phyloP scores from a whole-genome alignment of 2,888 invertebrate genomes.

The Phoronis australis region DNA sequence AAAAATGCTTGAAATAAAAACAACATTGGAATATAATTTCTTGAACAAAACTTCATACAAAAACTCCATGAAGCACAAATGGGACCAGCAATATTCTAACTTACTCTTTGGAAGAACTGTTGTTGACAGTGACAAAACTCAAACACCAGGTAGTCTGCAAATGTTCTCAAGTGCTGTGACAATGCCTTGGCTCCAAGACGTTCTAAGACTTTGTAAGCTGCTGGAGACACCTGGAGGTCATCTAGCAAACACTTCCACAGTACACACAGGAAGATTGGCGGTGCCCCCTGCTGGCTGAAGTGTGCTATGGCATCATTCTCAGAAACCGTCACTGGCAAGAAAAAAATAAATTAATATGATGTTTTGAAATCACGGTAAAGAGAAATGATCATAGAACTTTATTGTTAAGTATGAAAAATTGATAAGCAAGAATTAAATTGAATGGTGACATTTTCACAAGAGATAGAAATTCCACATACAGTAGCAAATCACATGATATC shows the following conservation, averaged over 20 bases:
- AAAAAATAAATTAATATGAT: conserved; percentile 10
- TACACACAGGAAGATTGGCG: conserved; percentile 83
- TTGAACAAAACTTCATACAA: too few species aligned
- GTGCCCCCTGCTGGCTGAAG: conserved; percentile 88
- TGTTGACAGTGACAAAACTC: too few species aligned
- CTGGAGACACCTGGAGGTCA: conserved; percentile 85
- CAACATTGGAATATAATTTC: too few species aligned
- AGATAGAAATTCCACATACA: not conserved
- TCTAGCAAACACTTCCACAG: conserved; percentile 94
- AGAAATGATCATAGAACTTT: too few species aligned
- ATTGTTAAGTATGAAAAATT: too few species aligned
- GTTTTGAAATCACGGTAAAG: not conserved
- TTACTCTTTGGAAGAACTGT: too few species aligned
- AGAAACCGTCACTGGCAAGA: conserved; percentile 85
- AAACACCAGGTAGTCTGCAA: conserved; percentile 85
- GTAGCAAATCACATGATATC: too few species aligned
- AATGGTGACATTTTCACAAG: not conserved
- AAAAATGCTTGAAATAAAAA: too few species aligned
- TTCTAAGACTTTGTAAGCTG: conserved; percentile 93
- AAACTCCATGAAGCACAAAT: too few species aligned
- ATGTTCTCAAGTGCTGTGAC: conserved; percentile 84
- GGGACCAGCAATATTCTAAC: too few species aligned
- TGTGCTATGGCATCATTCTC: conserved; percentile 94
- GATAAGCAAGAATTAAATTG: not conserved
- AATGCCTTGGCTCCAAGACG: conserved; percentile 86